Evolutionary conservation across 2,797 vertebrate species (phyloP).

Genomic region (Acipenser oxyrinchus): DNA sequence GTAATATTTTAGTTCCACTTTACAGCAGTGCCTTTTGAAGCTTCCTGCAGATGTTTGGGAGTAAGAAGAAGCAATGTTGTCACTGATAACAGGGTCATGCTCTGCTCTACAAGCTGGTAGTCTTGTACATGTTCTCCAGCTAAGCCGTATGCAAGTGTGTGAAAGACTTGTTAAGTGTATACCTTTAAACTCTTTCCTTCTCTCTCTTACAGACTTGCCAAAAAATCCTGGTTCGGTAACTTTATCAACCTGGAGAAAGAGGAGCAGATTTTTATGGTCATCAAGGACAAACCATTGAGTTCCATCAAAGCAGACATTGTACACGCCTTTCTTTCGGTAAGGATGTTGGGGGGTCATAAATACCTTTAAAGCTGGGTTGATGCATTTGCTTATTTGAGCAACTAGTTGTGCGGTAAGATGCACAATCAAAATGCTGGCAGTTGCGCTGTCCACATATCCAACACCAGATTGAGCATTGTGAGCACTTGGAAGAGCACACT

Average conservation of each 20-base stretch:
- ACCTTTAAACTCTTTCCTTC: background rate
- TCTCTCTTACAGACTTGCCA: conserved; percentile 78
- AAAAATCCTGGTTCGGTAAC: conserved; percentile 99
- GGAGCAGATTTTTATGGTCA: conserved; percentile 97
- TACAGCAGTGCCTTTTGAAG: conserved; percentile 15
- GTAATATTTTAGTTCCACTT: conserved; percentile 32
- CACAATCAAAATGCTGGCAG: no score
- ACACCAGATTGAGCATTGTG: no score
- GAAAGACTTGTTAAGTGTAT: background rate
- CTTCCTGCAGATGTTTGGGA: background rate
- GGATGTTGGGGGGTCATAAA: conserved; percentile 11
- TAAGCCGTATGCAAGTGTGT: no score
- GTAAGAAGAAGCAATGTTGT: background rate
- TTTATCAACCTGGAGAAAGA: conserved; percentile 98
- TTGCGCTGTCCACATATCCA: no score
- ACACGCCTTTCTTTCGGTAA: conserved; percentile 95
- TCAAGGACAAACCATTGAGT: conserved; percentile 94
- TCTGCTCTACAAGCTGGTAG: no score
- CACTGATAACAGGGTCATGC: no score
- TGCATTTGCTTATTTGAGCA: no score
- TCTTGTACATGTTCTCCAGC: no score
- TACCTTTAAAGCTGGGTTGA: no score
- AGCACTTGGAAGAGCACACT: no score
- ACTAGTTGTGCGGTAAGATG: no score
- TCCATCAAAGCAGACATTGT: conserved; percentile 98